These are phyloP conservation scores for Trematocara zebra DNA, from an alignment of 2,113 vertebrate genomes.

Conservation along the genomic window DNA sequence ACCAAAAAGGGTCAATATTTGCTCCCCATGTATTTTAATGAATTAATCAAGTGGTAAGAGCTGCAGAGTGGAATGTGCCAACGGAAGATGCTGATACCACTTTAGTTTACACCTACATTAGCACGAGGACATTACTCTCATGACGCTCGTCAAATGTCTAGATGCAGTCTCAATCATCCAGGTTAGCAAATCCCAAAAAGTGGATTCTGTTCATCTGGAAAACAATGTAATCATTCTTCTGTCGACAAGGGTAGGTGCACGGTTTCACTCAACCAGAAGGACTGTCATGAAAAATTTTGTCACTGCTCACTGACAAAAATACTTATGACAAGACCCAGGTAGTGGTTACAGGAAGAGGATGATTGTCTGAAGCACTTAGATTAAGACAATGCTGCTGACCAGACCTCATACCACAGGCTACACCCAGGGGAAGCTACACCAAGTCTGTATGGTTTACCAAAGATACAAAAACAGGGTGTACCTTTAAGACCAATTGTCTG, in stretches of 20 bases:
- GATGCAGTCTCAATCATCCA: neutral
- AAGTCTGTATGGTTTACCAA: neutral
- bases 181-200: neutral
- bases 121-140: neutral
- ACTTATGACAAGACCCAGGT: neutral
- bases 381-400: neutral
- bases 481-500: neutral
- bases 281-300: neutral
- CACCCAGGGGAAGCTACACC: neutral
- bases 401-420: neutral
- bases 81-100: neutral
- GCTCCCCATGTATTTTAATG: conserved; percentile 16
- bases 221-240: neutral
- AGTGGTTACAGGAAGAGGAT: neutral
- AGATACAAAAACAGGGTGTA: neutral
- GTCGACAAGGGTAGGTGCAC: neutral
- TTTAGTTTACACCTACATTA: conserved; percentile 23
- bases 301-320: neutral
- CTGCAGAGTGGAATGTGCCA: conserved; percentile 1
- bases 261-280: neutral
- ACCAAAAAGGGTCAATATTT: conserved; percentile 47
- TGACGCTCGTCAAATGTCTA: neutral
- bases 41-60: conserved; percentile 19
- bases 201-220: neutral
- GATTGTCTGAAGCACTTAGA: neutral